Base-by-base conservation (phyloP, 2,888 invertebrate species). In the Lordiphosa fenestrarum region DNA sequence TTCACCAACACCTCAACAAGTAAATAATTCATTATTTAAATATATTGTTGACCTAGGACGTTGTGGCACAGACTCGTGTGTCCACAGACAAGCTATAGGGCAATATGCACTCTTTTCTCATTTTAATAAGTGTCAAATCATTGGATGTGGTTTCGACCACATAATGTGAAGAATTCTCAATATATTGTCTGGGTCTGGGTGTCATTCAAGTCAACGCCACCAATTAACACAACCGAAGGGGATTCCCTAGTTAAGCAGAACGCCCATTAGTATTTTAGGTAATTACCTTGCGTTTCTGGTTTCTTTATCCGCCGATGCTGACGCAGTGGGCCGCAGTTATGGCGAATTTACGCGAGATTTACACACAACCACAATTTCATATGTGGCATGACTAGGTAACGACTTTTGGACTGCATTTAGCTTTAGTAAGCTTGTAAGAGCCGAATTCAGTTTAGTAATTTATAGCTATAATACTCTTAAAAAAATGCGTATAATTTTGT, bases 251-350 rank as follows among this genome's bases (percentile, higher is more conserved):
- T 23, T 4, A 23, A 23, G 5, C 39, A 19, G 35, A 25, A 50
- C 38, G n/a, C 15, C 10, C 19, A 57, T 53, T 58, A 67, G 46
- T 53, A 52, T 47, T 39, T 50, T 35, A 47, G 23, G 19, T 61
- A 25, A 33, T 41, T 19, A 4, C 6, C 12, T 9, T 4, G 13
- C 36, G 25, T 36, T 15, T 5, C 38, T 37, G 30, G 23, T 23
- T 23, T 23, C 23, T 47, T 64, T 41, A 69, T 67, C 68, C 68
- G 6, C 55, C 53, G 15, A 69, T 12, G 9, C 12, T 56, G 19
- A 65, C 47, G 54, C 68, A 69, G 53, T 69, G 69, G n/a, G 68
- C 69, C 0, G 57, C 69, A 35, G 69, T 68, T 48, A 69, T 19
- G n/a, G 57, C 65, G 25, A 54, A 66, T 33, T 38, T 41, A 6